Base-by-base conservation (phyloP, 2,113 vertebrate genomes). In the Amia ocellicauda region DNA sequence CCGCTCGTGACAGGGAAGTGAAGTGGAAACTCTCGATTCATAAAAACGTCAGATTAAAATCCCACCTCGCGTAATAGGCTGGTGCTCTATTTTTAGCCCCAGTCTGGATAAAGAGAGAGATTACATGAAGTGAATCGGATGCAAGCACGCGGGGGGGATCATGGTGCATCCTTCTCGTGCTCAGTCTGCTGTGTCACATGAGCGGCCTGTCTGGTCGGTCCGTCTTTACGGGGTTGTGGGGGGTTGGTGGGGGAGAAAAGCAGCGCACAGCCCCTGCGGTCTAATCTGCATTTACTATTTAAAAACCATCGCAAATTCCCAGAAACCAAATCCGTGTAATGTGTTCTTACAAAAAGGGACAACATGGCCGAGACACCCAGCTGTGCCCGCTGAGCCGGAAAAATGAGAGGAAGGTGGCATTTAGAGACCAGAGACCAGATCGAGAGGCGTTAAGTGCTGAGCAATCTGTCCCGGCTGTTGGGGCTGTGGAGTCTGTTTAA, bases 361-460 rank as follows among this genome's bases (percentile, higher is more conserved):
- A 50, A 43, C 45, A 29, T 43, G 19, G 8, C 13, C 19, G 62
- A 52, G 51, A 73, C 69, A 61, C 60, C 76, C 78, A 80, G 76
- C 79, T 83, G 81, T 81, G 81, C 70, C 64, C 70, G 67, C 60
- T 27, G 60, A 43, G 54, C 57, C 68, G 65, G 70, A 79, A 81
- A 26, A 79, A 78, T 66, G 67, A 64, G 69, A 60, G 69, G 63
- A 43, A 71, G 55, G 63, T 70, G 74, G 64, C 72, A 52, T 71
- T 80, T 66, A 74, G 70, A 73, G 59, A 71, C n/a, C n/a, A n/a
- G 22, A 54, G 20, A 22, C 22, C 24, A 20, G 3, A 54, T 54
- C 10, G 7, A 20, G 24, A 24, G 10, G 10, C 14, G 24, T 54
- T 54, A n/a, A 54, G 51, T 54, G 20, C 20, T n/a, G 10, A 16